Conservation (phyloP, 2,797 vertebrate species). For the Pseudocheirus occidentalis region DNA sequence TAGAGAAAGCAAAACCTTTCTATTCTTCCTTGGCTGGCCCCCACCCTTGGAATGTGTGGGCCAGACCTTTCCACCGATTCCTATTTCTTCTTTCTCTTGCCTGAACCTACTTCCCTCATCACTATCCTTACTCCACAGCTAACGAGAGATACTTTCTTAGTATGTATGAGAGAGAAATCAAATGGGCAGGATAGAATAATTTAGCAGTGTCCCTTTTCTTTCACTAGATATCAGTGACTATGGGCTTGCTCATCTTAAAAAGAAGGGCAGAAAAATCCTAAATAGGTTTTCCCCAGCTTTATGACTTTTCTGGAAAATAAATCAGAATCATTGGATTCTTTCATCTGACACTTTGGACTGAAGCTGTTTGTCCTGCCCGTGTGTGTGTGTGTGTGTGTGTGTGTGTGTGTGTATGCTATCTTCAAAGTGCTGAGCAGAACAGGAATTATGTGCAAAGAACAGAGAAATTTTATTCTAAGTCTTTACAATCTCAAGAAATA, state of each 20-base stretch:
- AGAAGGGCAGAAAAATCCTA: background rate
- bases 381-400: no score
- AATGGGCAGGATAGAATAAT: background rate
- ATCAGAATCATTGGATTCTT: background rate
- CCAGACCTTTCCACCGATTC: background rate
- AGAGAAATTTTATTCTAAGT: background rate
- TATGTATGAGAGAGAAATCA: background rate
- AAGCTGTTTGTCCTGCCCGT: background rate
- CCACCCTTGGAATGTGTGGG: background rate
- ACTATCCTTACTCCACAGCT: background rate
- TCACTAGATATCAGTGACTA: background rate
- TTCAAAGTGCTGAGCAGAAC: background rate
- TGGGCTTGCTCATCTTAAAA: background rate
- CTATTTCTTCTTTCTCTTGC: background rate
- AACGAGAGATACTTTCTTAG: background rate
- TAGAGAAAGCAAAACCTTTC: background rate
- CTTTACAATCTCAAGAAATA: background rate
- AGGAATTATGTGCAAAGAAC: background rate
- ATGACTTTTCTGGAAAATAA: background rate
- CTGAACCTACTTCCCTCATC: background rate
- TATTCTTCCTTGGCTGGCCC: background rate
- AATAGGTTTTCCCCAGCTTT: background rate
- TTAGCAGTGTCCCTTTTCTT: background rate
- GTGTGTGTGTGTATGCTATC: no score
- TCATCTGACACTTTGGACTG: background rate